Evolutionary conservation across 2,888 invertebrate species (phyloP).

Genomic region (Stegana nigrithorax): DNA sequence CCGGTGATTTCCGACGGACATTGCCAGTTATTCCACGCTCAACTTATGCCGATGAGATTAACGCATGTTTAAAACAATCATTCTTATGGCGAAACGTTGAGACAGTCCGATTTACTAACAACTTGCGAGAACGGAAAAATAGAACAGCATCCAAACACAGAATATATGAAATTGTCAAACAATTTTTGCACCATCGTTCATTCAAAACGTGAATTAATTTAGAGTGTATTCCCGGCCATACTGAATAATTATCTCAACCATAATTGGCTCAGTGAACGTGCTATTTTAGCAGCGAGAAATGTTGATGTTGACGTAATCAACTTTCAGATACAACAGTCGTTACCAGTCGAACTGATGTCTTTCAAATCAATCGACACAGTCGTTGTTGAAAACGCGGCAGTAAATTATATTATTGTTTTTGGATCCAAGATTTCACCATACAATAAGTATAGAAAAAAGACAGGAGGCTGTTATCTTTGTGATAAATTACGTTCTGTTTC

Average conservation of each 20-base stretch:
- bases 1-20: constrained; percentile 14
- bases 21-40: constrained; percentile 19
- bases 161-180: background rate
- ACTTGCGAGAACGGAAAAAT: background rate
- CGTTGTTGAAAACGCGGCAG: constrained; percentile 26
- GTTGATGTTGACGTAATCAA: constrained; percentile 18
- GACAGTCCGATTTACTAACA: background rate
- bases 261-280: constrained; percentile 7
- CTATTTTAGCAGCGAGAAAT: constrained; percentile 21
- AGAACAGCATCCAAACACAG: background rate
- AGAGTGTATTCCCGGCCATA: constrained; percentile 11
- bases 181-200: background rate
- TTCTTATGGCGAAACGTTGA: constrained; percentile 12
- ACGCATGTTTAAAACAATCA: constrained; percentile 22
- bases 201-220: background rate
- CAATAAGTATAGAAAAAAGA: no score
- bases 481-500: no score
- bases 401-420: background rate
- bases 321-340: constrained; percentile 1
- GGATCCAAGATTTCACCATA: no score
- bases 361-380: constrained; percentile 16
- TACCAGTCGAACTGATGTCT: background rate
- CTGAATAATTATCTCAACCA: constrained; percentile 38
- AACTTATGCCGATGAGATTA: constrained; percentile 22
- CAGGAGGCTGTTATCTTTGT: no score